A percentile compares a stretch with the other conserved stretches of the same genome.
Conservation (phyloP, 1,140 invertebrate genomes). For the Caenorhabditis elegans region WBcel235 BX284602.5:6759501-6760000, state of each 20-base stretch:
- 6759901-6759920: not conserved
- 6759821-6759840: constrained; percentile 9
- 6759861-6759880: too few relatives aligned
- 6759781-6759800: not conserved
- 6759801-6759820: constrained; percentile 15
- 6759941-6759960: not conserved
- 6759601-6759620: constrained; percentile 31
- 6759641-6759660: constrained; percentile 15
- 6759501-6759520: constrained; percentile 36
- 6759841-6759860: not conserved
- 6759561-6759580: constrained; percentile 47
- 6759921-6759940: constrained; percentile 11
- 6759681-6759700: constrained; percentile 20
- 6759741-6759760: constrained; percentile 9
- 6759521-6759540: constrained; percentile 39
- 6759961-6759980: not conserved
- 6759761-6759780: not conserved
- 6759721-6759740: constrained; percentile 23
- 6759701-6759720: not conserved
- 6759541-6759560: constrained; percentile 44
- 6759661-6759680: constrained; percentile 1
- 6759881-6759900: not conserved
- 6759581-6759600: constrained; percentile 36
- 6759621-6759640: constrained; percentile 4
- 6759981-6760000: constrained; percentile 19